Conservation (phyloP, 2,888 invertebrate genomes). For the Onthophagus sagittarius region DNA sequence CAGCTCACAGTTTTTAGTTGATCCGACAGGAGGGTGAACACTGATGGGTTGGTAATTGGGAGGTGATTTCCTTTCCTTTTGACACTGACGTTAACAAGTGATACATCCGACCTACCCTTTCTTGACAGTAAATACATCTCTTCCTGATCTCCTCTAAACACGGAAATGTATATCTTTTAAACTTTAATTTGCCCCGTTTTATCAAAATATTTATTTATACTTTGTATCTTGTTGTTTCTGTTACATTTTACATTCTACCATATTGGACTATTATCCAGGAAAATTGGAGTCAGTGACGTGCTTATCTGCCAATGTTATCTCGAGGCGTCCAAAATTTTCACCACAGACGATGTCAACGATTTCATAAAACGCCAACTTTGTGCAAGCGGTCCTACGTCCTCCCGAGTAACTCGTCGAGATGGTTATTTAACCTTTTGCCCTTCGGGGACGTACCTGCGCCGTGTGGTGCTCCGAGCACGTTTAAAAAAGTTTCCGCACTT, state of each 20-base stretch:
- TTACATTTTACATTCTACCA: not conserved
- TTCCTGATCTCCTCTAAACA: not conserved
- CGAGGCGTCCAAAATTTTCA: not conserved
- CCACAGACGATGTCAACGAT: not conserved
- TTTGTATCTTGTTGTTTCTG: not conserved
- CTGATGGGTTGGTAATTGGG: slow-evolving; percentile 11
- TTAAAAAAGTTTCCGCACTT: not conserved
- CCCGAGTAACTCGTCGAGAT: not conserved
- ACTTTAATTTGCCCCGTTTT: not conserved
- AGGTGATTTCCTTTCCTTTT: slow-evolving; percentile 7
- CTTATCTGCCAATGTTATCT: not conserved
- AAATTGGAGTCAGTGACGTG: not conserved
- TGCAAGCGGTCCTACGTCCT: not conserved
- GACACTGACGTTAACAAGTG: slow-evolving; percentile 2
- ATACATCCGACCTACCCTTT: not conserved
- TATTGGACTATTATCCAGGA: not conserved
- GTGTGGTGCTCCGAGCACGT: not conserved
- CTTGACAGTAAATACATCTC: not conserved
- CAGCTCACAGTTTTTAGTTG: slow-evolving; percentile 4
- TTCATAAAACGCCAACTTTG: not conserved
- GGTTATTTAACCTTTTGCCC: not conserved
- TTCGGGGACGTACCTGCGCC: not conserved
- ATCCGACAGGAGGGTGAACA: slow-evolving; percentile 10
- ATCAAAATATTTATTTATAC: not conserved
- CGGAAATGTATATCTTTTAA: not conserved